Evolutionary conservation across 2,113 vertebrate species (phyloP).

Genomic region (Crotalus horridus): DNA sequence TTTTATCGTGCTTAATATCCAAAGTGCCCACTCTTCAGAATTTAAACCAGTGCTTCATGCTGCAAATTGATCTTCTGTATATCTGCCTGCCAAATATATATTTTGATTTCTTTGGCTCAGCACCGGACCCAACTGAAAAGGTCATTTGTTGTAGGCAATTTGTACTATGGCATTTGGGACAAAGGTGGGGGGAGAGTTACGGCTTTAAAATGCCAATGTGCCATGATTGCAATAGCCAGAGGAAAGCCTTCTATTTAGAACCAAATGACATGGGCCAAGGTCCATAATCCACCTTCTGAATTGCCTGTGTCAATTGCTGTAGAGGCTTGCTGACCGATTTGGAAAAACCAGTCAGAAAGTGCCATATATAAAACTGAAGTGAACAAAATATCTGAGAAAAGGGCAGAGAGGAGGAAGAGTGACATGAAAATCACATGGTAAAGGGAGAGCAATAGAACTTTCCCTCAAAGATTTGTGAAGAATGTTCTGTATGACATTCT

Average conservation of each 20-base stretch:
- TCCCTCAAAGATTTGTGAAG: not conserved
- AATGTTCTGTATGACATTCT: not conserved
- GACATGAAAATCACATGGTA: not conserved
- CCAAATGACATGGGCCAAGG: slow-evolving; percentile 56
- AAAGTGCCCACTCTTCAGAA: slow-evolving; percentile 25
- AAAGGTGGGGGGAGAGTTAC: slow-evolving; percentile 58
- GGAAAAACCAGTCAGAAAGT: slow-evolving; percentile 55
- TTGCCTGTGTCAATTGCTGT: slow-evolving; percentile 58
- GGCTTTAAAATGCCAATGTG: slow-evolving; percentile 52
- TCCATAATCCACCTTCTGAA: slow-evolving; percentile 59
- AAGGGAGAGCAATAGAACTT: slow-evolving; percentile 15
- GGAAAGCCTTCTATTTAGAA: slow-evolving; percentile 54
- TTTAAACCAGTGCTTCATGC: slow-evolving; percentile 45
- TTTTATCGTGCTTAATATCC: slow-evolving; percentile 33
- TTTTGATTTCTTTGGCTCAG: slow-evolving; percentile 71
- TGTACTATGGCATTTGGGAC: slow-evolving; percentile 32
- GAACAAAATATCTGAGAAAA: slow-evolving; percentile 44
- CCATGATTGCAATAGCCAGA: slow-evolving; percentile 45
- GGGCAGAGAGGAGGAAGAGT: not conserved
- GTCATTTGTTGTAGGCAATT: slow-evolving; percentile 52
- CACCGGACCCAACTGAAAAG: slow-evolving; percentile 58
- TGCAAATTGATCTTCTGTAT: slow-evolving; percentile 61
- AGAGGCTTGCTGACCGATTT: slow-evolving; percentile 50
- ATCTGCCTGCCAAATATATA: slow-evolving; percentile 69
- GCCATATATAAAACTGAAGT: slow-evolving; percentile 53